A percentile compares a stretch with the other conserved stretches of the same genome.
Conservation (phyloP, 1,140 invertebrate species). For the Trichonephila inaurata region DNA sequence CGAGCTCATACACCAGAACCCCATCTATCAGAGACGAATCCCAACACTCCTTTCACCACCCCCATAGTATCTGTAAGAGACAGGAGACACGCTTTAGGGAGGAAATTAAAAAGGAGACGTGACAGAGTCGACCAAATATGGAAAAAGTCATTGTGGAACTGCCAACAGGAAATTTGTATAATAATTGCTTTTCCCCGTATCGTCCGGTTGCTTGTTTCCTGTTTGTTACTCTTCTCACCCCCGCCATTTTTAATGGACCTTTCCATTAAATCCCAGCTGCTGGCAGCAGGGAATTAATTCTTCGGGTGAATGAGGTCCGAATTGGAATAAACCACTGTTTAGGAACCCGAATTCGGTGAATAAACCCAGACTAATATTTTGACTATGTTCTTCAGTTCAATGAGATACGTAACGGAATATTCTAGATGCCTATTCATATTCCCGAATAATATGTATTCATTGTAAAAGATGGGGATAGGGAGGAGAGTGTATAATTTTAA, state of each 20-base stretch:
- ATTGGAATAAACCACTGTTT: too few relatives aligned
- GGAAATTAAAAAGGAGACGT: conserved; percentile 60
- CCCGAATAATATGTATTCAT: too few relatives aligned
- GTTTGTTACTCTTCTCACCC: background rate
- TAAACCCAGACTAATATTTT: too few relatives aligned
- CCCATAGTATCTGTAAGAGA: background rate
- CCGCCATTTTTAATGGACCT: background rate
- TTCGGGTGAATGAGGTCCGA: too few relatives aligned
- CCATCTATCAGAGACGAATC: background rate
- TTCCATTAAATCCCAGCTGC: background rate
- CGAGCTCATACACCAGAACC: background rate
- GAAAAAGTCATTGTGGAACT: conserved; percentile 39
- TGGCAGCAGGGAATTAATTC: background rate
- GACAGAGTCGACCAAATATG: conserved; percentile 2
- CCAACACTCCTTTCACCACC: background rate
- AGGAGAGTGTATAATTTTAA: too few relatives aligned
- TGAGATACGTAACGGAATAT: too few relatives aligned
- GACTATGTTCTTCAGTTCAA: too few relatives aligned
- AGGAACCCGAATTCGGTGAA: too few relatives aligned
- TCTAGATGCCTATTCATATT: too few relatives aligned
- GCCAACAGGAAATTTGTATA: conserved; percentile 68
- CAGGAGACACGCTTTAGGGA: conserved; percentile 36
- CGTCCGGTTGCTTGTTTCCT: conserved; percentile 10
- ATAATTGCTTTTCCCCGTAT: conserved; percentile 58
- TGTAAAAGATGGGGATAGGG: too few relatives aligned